Conservation (phyloP, 2,888 invertebrate species). For the Phytoseiulus persimilis region DNA sequence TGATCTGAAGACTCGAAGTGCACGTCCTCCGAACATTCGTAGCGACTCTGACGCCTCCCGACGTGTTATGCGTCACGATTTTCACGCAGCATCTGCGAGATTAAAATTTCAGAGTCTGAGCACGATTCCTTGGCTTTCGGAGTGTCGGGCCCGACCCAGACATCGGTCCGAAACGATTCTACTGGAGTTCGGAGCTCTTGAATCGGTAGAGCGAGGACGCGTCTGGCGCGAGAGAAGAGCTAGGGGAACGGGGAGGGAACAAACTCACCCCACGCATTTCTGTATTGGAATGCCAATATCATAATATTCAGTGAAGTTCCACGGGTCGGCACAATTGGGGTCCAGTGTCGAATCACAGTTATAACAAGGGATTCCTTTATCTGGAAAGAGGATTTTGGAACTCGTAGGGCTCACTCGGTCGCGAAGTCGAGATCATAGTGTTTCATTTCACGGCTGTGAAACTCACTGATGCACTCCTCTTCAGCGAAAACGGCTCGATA, state of each 20-base stretch:
- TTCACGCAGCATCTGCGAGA: not conserved
- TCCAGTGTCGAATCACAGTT: not conserved
- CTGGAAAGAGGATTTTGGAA: not conserved
- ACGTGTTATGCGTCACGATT: not conserved
- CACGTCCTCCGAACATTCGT: conserved; percentile 69
- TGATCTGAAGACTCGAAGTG: conserved; percentile 85
- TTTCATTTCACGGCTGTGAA: not conserved
- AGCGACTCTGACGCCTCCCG: conserved; percentile 54
- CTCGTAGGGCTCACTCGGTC: not conserved
- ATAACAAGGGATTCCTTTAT: not conserved
- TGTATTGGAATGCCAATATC: not conserved
- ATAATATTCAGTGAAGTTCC: not conserved
- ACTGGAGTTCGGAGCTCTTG: no score
- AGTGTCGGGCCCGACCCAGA: no score
- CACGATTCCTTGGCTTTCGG: not conserved
- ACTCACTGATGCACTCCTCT: conserved; percentile 5
- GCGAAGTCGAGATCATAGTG: not conserved
- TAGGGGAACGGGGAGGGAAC: not conserved
- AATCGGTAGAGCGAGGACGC: no score
- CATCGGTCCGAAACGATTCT: no score
- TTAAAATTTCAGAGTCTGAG: not conserved
- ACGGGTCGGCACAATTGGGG: not conserved
- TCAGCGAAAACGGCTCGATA: not conserved
- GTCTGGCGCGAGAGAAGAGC: not conserved
- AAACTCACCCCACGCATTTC: not conserved